Evolutionary conservation across 2,113 vertebrate genomes (phyloP), one percentile per base, ranked within the genome.

Genomic region (Zosterops japonicus): DNA sequence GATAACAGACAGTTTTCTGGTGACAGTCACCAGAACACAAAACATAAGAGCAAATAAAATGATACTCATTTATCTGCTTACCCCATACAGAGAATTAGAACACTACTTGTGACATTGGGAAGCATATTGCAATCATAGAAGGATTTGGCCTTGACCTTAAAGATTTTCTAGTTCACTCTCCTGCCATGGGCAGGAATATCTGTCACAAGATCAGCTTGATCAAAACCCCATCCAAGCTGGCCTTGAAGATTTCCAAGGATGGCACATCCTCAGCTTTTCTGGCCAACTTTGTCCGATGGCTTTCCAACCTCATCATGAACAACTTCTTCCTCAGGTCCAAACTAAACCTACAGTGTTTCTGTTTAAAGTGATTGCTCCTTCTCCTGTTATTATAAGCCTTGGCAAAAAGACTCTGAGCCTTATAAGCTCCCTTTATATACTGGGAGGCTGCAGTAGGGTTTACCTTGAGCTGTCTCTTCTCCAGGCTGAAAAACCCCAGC

Each of bases 221-320:
- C 15, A 23, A 33, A 52, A 14, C 9, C 14, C 27, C 8, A 2
- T 31, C 31, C 15, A 14, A 17, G 13, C 46, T 69, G 41, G 25
- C 13, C 5, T 74, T 60, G 23, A 70, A 47, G 8, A 15, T 50
- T n/a, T 77, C 5, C 35, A 64, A 2, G n/a, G 13, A 21, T 19
- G 12, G 12, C 6, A 8, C 9, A 41, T 46, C 20, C 20, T 7
- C 28, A 50, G 3, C 12, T 49, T 87, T 11, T 59, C 25, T n/a
- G 20, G 21, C 3, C 8, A n/a, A 31, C 3, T 68, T 75, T 13
- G 44, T 72, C 17, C 7, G 36, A 9, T n/a, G 33, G 16, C 1
- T 72, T 6, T 2, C 4, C 28, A 50, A 14, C 2, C 5, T 39
- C 16, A 55, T 25, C 0, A 1, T 9, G 12, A 74, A 7, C 0